phyloP scores from a whole-genome alignment of 2,888 invertebrate genomes.

The Molorchus minor region DNA sequence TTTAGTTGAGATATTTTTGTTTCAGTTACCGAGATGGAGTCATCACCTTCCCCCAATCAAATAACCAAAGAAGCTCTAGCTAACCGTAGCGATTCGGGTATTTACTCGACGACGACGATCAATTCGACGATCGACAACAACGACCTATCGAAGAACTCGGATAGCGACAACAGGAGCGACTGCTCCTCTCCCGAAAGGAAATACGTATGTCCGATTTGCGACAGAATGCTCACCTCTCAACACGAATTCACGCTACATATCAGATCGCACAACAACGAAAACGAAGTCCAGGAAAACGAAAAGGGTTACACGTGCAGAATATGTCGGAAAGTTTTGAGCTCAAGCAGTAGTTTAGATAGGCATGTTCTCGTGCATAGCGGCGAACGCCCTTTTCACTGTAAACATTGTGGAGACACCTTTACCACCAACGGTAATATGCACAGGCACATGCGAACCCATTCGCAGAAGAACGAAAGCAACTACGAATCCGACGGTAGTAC shows the following conservation, averaged over 20 bases:
- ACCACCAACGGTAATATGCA: slow-evolving; percentile 90
- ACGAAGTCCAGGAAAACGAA: slow-evolving; percentile 57
- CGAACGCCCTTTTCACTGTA: slow-evolving; percentile 82
- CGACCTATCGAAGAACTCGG: slow-evolving; percentile 60
- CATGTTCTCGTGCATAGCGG: slow-evolving; percentile 84
- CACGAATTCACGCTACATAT: slow-evolving; percentile 77
- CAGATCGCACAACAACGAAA: slow-evolving; percentile 70
- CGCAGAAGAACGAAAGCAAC: slow-evolving; percentile 63
- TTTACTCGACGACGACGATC: slow-evolving; percentile 57
- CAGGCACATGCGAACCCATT: slow-evolving; percentile 80
- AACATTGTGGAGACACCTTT: slow-evolving; percentile 80
- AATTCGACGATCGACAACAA: slow-evolving; percentile 43
- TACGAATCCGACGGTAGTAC: slow-evolving; percentile 71
- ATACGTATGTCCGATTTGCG: slow-evolving; percentile 74
- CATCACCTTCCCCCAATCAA: slow-evolving; percentile 48
- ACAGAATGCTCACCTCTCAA: slow-evolving; percentile 68
- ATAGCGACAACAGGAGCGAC: slow-evolving; percentile 68
- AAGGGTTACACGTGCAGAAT: slow-evolving; percentile 71
- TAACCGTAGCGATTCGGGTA: slow-evolving; percentile 59
- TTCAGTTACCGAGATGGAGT: slow-evolving; percentile 60
- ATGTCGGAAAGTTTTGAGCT: slow-evolving; percentile 77
- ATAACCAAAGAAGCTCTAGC: slow-evolving; percentile 42
- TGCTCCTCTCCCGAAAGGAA: slow-evolving; percentile 63
- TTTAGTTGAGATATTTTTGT: no score
- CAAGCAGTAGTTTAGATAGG: slow-evolving; percentile 80